Evolutionary conservation across 2,113 vertebrate genomes (phyloP).

Genomic region (Rhea americana): DNA sequence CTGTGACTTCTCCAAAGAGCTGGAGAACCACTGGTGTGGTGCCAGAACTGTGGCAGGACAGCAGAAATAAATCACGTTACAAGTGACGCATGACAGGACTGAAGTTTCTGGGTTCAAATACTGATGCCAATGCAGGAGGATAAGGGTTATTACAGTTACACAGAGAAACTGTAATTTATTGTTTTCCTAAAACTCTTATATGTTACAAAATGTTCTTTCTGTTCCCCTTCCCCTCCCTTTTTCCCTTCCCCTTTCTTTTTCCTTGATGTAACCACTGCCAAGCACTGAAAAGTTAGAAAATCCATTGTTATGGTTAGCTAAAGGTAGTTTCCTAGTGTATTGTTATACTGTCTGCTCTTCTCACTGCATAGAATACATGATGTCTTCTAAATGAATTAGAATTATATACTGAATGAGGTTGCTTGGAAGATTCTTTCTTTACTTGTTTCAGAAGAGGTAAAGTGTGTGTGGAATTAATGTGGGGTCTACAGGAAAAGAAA

Average conservation of each 20-base stretch:
- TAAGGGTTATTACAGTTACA: not conserved
- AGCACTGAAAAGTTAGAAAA: slow-evolving; percentile 21
- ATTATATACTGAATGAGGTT: not conserved
- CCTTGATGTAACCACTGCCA: not conserved
- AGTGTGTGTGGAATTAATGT: fast-evolving
- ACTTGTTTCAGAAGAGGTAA: not conserved
- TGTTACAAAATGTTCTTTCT: not conserved
- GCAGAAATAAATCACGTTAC: not conserved
- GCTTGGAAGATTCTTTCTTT: not conserved
- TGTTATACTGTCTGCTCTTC: not conserved
- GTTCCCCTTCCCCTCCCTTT: not conserved
- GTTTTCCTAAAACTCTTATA: not conserved
- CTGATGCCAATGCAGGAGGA: not conserved
- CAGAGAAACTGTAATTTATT: slow-evolving; percentile 4
- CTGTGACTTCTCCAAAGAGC: not conserved
- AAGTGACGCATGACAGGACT: not conserved
- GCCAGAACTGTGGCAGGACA: not conserved
- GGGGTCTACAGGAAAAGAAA: not conserved
- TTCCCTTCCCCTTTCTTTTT: not conserved
- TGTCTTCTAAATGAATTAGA: not conserved
- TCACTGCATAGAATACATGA: not conserved
- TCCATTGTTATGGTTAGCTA: not conserved
- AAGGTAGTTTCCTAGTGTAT: not conserved
- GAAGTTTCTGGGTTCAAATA: not conserved
- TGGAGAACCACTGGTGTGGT: not conserved